A percentile compares a stretch with the other conserved stretches of the same genome.
Evolutionary conservation across 2,888 invertebrate genomes (phyloP).

Genomic region (Chaitophorus viminalis): DNA sequence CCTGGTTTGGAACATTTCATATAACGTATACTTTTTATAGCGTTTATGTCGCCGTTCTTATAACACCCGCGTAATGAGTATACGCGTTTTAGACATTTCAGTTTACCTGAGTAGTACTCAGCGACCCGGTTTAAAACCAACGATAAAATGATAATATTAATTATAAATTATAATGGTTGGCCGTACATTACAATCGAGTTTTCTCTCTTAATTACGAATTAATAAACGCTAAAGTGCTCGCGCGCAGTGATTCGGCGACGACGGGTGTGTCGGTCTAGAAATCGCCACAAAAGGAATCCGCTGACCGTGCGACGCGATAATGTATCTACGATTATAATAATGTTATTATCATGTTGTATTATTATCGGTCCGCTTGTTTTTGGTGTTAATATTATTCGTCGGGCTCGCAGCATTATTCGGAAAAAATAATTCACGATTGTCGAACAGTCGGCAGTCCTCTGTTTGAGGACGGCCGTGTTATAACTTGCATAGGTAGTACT

Average conservation of each 20-base stretch:
- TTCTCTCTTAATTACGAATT: slow-evolving; percentile 25
- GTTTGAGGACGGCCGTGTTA: not conserved
- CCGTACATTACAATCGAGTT: not conserved
- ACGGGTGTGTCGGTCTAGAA: slow-evolving; percentile 21
- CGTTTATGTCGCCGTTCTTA: too few species aligned
- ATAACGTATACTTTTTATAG: too few species aligned
- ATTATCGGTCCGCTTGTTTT: slow-evolving; percentile 19
- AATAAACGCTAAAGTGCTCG: not conserved
- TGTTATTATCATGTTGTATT: not conserved
- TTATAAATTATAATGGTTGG: not conserved
- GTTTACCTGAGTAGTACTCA: too few species aligned
- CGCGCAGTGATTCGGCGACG: not conserved
- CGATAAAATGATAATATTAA: not conserved
- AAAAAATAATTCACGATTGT: not conserved
- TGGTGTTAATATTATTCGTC: slow-evolving; percentile 8
- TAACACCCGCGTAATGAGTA: too few species aligned
- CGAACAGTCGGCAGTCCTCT: not conserved
- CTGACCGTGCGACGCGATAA: not conserved
- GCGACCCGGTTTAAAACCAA: not conserved
- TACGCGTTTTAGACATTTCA: too few species aligned
- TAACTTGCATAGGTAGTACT: not conserved
- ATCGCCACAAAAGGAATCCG: slow-evolving; percentile 14
- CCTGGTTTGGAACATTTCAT: too few species aligned
- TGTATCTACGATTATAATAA: not conserved
- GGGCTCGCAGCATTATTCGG: not conserved